Base-by-base conservation (phyloP, 1,140 invertebrate species). In the Watersipora subatra region DNA sequence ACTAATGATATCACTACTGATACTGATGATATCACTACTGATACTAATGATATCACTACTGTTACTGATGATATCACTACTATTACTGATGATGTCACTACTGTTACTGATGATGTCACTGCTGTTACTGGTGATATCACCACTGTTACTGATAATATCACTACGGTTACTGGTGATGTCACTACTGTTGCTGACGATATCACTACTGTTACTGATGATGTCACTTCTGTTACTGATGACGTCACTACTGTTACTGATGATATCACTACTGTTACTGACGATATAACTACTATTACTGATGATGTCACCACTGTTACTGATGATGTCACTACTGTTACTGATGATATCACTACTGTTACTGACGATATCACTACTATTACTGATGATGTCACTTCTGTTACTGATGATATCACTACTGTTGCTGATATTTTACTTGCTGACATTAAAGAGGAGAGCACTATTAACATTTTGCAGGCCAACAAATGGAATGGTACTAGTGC, bases 401-500 rank as follows among this genome's bases (percentile, higher is more conserved):
- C 1, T 58, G 20, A 24, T 58, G 20, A 24, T 58, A 17, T 12
- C 20, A 20, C 26, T 58, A 20, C 0, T 58, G 20, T 0, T 58
- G 20, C 20, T 58, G 20, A 12, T 7, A 58, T 58, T 3, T 12
- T 20, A 12, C 7, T 58, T 58, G 20, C 20, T 58, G 20, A 7
- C 26, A 58, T 58, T 28, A 58, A n/a, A n/a, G n/a, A n/a, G n/a
- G n/a, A n/a, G n/a, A n/a, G n/a, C n/a, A n/a, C n/a, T n/a, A n/a
- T n/a, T n/a, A 12, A 46, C n/a, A 46, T 27, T 57, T 68, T 74
- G 0, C 70, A 83, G 73, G 85, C 85, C 1, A 86, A 86, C 73
- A 87, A 87, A 74, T 87, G 84, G 78, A 85, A 85, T 75, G 86
- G 85, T 1, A 80, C 81, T 1, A 79, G 85, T 70, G 79, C 86